Evolutionary conservation across 2,797 vertebrate species (phyloP).

Genomic region (Nannoperca obscura): DNA sequence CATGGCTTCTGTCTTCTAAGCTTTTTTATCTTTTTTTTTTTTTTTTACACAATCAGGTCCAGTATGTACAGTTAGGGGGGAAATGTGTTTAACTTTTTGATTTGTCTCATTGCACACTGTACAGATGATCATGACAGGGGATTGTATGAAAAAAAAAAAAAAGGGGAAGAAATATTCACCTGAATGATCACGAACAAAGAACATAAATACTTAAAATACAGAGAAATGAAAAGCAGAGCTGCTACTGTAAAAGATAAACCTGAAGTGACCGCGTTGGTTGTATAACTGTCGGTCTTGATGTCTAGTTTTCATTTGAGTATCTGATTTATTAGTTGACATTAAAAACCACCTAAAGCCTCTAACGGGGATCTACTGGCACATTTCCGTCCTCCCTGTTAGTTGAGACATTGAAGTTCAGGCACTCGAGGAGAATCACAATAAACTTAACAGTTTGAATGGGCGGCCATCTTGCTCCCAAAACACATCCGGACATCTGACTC

Average conservation of each 20-base stretch:
- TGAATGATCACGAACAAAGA: conserved; percentile 44
- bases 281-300: neutral
- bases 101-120: conserved; percentile 54
- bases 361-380: neutral
- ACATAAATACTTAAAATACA: conserved; percentile 34
- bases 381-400: neutral
- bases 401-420: conserved; percentile 40
- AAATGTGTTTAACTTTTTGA: conserved; percentile 45
- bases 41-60: conserved; percentile 69
- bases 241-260: conserved; percentile 20
- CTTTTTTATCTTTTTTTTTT: conserved; percentile 4
- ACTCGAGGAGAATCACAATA: conserved; percentile 32
- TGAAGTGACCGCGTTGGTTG: neutral
- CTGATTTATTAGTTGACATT: neutral
- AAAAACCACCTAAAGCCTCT: conserved; percentile 5
- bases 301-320: conserved; percentile 2
- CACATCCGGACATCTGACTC: neutral
- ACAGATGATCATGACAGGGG: conserved; percentile 26
- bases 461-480: neutral
- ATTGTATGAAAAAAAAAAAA: neutral
- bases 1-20: conserved; percentile 80
- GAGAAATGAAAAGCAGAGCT: conserved; percentile 33
- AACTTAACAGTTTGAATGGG: neutral
- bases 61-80: conserved; percentile 73
- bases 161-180: conserved; percentile 29